Base-by-base conservation (phyloP, 1,140 invertebrate genomes). In the Drosophila sulfurigaster region DNA sequence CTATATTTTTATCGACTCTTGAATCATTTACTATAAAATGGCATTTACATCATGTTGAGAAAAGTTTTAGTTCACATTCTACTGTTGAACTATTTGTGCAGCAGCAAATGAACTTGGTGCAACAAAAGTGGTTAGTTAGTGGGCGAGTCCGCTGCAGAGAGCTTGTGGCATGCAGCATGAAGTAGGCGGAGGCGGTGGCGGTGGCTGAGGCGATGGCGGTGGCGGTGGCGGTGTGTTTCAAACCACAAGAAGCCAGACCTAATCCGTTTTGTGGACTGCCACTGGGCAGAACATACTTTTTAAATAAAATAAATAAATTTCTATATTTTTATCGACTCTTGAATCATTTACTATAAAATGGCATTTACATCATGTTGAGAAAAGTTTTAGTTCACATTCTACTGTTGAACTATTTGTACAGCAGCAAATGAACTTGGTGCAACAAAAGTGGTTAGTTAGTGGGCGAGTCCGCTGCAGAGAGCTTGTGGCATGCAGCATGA, bases 241-340 rank as follows among this genome's bases (percentile, higher is more conserved):
- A 58, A 57, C 30, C 46, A 59, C 57, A 63, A 51, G 58, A 57
- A 72, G 72, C 59, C 62, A 57, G 73, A 78, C 74, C 81, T 85
- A 86, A 86, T 81, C 75, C 81, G 56, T 10, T 25, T 15, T 15
- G 30, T 58, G 13, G 45, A 69, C 64, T 38, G 41, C 41, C 11
- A 59, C n/a, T n/a, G n/a, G n/a, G n/a, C n/a, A 20, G 16, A 20
- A 20, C 16, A 20, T 20, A 20, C 2, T 20, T 20, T 20, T 20
- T 32, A 32, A 32, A 32, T 7, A 7, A 7, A 32, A 32, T 32
- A 32, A 32, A 2, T 32, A 32, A 41, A 41, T 1, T 41, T 41
- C 7, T 41, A 10, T 10, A 7, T 43, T 5, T 43, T 43, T 43
- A 3, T 4, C 3, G 3, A 4, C 1, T 43, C 0, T n/a, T n/a